phyloP scores from a whole-genome alignment of 2,888 invertebrate species.

The Torymus aiolomorphi region DNA sequence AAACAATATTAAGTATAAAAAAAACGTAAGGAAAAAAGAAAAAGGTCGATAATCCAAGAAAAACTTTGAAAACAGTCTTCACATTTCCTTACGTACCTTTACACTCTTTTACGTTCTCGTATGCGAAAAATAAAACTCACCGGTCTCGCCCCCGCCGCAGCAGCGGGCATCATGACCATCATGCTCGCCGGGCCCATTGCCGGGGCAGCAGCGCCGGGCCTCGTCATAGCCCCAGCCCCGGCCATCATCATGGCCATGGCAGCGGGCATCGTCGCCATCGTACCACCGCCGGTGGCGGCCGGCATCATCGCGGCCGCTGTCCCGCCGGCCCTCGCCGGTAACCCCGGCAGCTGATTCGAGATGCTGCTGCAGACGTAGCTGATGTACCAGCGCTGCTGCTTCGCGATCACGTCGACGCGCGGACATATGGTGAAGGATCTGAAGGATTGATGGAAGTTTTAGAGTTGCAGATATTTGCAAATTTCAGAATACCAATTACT shows the following conservation, averaged over 20 bases:
- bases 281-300: not conserved
- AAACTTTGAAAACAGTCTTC: no score
- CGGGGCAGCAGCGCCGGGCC: not conserved
- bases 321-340: not conserved
- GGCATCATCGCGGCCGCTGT: not conserved
- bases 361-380: conserved; percentile 67
- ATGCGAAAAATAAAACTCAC: no score
- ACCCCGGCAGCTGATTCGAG: conserved; percentile 52
- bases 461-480: no score
- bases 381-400: conserved; percentile 67
- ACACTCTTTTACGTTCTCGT: no score
- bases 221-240: not conserved
- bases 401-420: conserved; percentile 64
- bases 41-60: no score
- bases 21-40: no score
- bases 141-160: no score
- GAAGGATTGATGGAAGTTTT: not conserved
- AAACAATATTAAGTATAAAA: no score
- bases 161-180: no score
- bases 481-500: no score
- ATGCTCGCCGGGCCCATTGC: not conserved
- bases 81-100: no score
- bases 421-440: conserved; percentile 68
- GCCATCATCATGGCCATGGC: not conserved
- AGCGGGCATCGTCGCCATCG: conserved; percentile 15